Conservation (phyloP, 1,140 invertebrate species). For the Phymorhynchus buccinoides region DNA sequence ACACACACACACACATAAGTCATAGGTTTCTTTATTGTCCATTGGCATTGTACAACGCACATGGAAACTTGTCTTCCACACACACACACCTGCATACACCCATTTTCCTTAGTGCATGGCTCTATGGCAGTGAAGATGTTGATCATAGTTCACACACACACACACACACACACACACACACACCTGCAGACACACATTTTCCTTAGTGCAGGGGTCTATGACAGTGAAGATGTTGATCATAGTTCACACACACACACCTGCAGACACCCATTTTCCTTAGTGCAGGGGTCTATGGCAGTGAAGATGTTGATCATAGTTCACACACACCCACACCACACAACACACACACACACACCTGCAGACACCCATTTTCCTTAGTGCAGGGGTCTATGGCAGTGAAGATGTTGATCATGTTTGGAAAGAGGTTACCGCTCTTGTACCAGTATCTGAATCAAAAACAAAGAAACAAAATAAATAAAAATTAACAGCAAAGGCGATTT, state of each 20-base stretch:
- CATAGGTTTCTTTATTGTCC: neutral
- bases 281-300: slow-evolving; percentile 56
- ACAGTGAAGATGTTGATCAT: no score
- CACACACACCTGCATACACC: neutral
- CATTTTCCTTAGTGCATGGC: neutral
- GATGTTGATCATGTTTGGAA: slow-evolving; percentile 59
- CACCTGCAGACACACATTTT: no score
- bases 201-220: no score
- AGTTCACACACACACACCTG: neutral
- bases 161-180: neutral
- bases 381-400: slow-evolving; percentile 60
- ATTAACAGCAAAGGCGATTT: neutral
- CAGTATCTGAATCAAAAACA: slow-evolving; percentile 53
- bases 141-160: neutral
- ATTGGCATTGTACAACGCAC: neutral
- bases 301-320: slow-evolving; percentile 54
- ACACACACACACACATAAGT: neutral
- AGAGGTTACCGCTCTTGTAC: slow-evolving; percentile 62
- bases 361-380: slow-evolving; percentile 56
- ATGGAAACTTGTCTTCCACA: neutral
- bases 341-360: slow-evolving; percentile 47
- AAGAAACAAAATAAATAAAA: neutral
- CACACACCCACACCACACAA: no score
- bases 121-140: neutral
- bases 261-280: slow-evolving; percentile 58